Base-by-base conservation (phyloP, 2,888 invertebrate species). In the Epistrophe grossulariae region DNA sequence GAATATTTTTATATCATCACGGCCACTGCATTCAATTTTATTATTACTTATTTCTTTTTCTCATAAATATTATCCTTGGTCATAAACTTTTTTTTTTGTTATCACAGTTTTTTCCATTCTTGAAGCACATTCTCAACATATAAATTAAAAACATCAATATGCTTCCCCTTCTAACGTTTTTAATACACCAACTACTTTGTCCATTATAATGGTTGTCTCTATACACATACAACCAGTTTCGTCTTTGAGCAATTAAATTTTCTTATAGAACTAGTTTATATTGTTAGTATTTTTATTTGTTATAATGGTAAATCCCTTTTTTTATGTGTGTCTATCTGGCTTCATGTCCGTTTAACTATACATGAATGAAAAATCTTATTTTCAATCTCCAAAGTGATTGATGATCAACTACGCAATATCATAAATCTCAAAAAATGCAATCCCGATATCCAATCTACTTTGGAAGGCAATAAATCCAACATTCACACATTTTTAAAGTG, bases 371-470 rank as follows among this genome's bases (percentile, higher is more conserved):
- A 80, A 84, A 85, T 81, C 81, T 81, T 77, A 77, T 84, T n/a
- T 77, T n/a, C n/a, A 84, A 80, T 77, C 55, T 80, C 60, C 52
- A 55, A 68, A 55, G 70, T 87, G 85, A 87, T 87, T 87, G 85
- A 87, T 87, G 85, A 79, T 79, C 78, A 66, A 73, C 82, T 79
- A 87, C 82, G 82, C 82, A 87, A 79, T 82, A 62, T 82, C 85
- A 87, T 87, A 87, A 87, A 87, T 82, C 82, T 73, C 78, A 43
- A 78, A 85, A 24, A 85, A 79, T 85, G 85, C 85, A 85, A 85
- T 85, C 78, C 85, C 85, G 74, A 85, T 82, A 85, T 74, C 78
- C 78, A 87, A 82, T 79, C 81, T 45, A 57, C 55, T 87, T 82
- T 64, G 43, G 64, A 76, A 79, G 82, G 79, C 82, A 76, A 87